These are phyloP conservation scores for Apostichopus leukothele DNA, from an alignment of 53 echinoderm and acorn worm species.

Conservation along the genomic window DNA sequence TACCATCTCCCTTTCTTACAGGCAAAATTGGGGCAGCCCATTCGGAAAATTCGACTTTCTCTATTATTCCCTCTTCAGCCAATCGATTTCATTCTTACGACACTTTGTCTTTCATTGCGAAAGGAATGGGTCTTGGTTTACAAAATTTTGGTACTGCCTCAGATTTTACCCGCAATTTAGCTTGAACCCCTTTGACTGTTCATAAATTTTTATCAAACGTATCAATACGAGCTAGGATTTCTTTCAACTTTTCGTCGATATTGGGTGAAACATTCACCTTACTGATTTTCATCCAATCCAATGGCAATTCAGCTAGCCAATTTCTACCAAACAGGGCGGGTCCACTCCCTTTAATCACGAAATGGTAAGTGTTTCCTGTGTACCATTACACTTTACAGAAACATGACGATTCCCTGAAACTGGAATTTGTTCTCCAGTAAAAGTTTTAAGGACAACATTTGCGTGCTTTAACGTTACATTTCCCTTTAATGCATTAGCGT, in stretches of 20 bases:
- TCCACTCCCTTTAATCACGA: conserved; percentile 22
- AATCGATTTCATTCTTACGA: neutral
- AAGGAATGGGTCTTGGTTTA: conserved; percentile 31
- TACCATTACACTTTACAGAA: conserved; percentile 23
- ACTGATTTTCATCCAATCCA: conserved; percentile 26
- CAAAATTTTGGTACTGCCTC: conserved; percentile 30
- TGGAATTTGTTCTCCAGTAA: conserved; percentile 29
- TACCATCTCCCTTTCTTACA: conserved; percentile 17
- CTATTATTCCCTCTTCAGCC: conserved; percentile 1
- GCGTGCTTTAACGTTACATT: too few relatives aligned
- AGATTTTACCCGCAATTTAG: conserved; percentile 21
- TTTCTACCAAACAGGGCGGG: conserved; percentile 26
- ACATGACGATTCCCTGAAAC: conserved; percentile 20
- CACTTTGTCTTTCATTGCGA: conserved; percentile 25
- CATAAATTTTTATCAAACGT: neutral
- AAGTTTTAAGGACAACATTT: neutral
- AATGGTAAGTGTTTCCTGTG: neutral
- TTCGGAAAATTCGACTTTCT: conserved; percentile 17
- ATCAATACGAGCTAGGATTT: conserved; percentile 15
- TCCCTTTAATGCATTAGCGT: too few relatives aligned
- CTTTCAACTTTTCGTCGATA: neutral
- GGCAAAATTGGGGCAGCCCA: conserved; percentile 25
- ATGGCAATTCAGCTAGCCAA: conserved; percentile 4
- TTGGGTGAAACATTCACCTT: neutral
- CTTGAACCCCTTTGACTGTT: conserved; percentile 30